Evolutionary conservation across 1,140 invertebrate species (phyloP).

Genomic region (Diorhabda sublineata): DNA sequence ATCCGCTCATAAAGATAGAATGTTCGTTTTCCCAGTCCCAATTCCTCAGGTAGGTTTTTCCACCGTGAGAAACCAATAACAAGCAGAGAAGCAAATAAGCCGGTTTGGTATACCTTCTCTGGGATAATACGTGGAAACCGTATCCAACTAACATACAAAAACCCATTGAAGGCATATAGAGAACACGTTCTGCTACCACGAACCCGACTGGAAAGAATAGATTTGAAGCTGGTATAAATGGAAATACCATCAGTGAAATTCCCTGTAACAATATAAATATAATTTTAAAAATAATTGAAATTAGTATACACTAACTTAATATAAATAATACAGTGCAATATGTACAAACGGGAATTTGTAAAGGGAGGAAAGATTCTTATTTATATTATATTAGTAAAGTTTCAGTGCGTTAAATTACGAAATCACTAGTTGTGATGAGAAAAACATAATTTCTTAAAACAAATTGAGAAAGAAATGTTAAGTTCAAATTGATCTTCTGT

Average conservation of each 20-base stretch:
- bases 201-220: slow-evolving; percentile 97
- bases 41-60: slow-evolving; percentile 83
- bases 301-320: no score
- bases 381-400: no score
- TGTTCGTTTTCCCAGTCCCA: slow-evolving; percentile 92
- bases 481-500: no score
- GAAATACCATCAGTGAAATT: slow-evolving; percentile 79
- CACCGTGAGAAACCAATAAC: slow-evolving; percentile 69
- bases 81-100: slow-evolving; percentile 60
- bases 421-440: no score
- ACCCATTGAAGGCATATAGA: slow-evolving; percentile 97
- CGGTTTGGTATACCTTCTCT: slow-evolving; percentile 56
- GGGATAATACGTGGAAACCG: slow-evolving; percentile 56
- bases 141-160: slow-evolving; percentile 91
- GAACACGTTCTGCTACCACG: slow-evolving; percentile 90
- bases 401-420: no score
- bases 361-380: no score
- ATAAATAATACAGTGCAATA: no score
- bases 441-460: no score
- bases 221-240: slow-evolving; percentile 94
- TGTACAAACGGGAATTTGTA: no score
- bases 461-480: no score
- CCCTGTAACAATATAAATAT: slow-evolving; percentile 56
- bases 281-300: no score
- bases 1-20: slow-evolving; percentile 85